Evolutionary conservation across 2,888 invertebrate genomes (phyloP).

Genomic region (Phania funesta): DNA sequence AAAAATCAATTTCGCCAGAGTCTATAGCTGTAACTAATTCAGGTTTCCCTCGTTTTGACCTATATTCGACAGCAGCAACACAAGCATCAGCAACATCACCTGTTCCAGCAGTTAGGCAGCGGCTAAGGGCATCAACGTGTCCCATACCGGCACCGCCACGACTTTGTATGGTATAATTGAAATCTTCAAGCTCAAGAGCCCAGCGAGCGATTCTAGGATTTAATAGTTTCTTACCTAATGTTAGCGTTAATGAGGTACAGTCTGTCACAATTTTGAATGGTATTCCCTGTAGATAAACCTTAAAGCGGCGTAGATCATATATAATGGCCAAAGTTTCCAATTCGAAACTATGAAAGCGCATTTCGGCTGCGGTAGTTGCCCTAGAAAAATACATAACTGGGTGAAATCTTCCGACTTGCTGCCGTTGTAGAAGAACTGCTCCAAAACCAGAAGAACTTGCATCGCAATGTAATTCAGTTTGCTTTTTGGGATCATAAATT

Average conservation of each 20-base stretch:
- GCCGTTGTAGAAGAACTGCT: conserved; percentile 34
- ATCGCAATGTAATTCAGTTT: conserved; percentile 45
- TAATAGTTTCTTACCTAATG: conserved; percentile 1
- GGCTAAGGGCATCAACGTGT: conserved; percentile 20
- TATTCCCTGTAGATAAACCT: conserved; percentile 7
- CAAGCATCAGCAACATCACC: conserved; percentile 20
- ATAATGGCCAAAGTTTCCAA: conserved; percentile 13
- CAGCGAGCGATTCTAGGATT: conserved; percentile 22
- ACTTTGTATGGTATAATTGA: conserved; percentile 35
- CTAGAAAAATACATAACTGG: conserved; percentile 13
- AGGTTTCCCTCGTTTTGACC: not conserved
- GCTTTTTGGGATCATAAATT: conserved; percentile 1
- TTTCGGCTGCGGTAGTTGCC: conserved; percentile 2
- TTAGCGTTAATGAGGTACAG: conserved; percentile 24
- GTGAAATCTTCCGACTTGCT: conserved; percentile 17
- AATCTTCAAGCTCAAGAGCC: conserved; percentile 50
- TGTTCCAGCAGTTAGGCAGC: conserved; percentile 6
- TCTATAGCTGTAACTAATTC: conserved; percentile 7
- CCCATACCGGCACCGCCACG: conserved; percentile 22
- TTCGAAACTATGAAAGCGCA: conserved; percentile 13
- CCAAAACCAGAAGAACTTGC: conserved; percentile 50
- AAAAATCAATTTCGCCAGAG: conserved; percentile 37
- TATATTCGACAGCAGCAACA: not conserved
- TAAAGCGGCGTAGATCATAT: conserved; percentile 8
- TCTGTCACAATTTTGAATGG: conserved; percentile 22